Base-by-base conservation (phyloP, 2,888 invertebrate genomes). In the Venusia cambrica region DNA sequence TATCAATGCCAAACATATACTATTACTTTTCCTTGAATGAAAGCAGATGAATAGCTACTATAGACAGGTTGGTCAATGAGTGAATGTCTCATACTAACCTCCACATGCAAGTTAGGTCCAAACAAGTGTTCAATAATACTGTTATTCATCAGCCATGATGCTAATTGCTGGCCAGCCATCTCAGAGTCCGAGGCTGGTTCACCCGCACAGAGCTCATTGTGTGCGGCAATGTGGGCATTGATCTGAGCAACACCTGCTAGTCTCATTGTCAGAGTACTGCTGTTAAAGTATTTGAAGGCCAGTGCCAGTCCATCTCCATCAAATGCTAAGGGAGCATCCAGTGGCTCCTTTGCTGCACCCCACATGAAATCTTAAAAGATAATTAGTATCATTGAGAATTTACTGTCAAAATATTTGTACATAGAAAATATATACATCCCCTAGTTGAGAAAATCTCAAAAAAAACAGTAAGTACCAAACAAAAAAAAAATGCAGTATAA, bases 31-130 rank as follows among this genome's bases (percentile, higher is more conserved):
- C n/a, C n/a, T n/a, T n/a, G n/a, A n/a, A n/a, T n/a, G n/a, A n/a
- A n/a, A n/a, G n/a, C n/a, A n/a, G n/a, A n/a, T n/a, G n/a, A n/a
- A n/a, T n/a, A n/a, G n/a, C n/a, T n/a, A n/a, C n/a, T n/a, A n/a
- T n/a, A n/a, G n/a, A n/a, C n/a, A n/a, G n/a, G n/a, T n/a, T n/a
- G n/a, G n/a, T n/a, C n/a, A n/a, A n/a, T n/a, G n/a, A n/a, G n/a
- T n/a, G n/a, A n/a, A n/a, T n/a, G n/a, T n/a, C n/a, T n/a, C n/a
- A n/a, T n/a, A n/a, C n/a, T n/a, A n/a, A 94, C 94, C 91, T 98
- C 98, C 18, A 97, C 97, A 81, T 98, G 98, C 51, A 97, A 89
- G 87, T 98, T 98, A 13, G 98, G 98, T n/a, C 98, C 97, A 85
- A 97, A 98, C 38, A 98, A 92, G 70, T 97, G 97, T 57, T 96